A percentile compares a stretch with the other conserved stretches of the same genome.
These are phyloP conservation scores for Micropoecilia bifurca DNA, from an alignment of 2,797 vertebrate species.

Conservation along the genomic window DNA sequence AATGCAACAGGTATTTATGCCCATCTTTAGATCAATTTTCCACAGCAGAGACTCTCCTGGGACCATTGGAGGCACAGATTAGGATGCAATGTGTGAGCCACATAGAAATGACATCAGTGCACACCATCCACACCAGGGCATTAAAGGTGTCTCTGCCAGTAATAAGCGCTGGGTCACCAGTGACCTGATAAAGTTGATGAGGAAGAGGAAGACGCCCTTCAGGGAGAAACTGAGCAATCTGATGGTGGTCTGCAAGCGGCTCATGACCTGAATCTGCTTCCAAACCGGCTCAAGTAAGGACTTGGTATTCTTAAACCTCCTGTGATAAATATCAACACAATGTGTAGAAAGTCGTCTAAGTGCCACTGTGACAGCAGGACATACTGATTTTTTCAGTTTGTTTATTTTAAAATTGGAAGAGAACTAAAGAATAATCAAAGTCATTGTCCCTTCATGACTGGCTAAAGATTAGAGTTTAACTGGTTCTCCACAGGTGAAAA, in stretches of 20 bases:
- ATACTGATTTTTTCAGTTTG: no score
- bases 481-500: no score
- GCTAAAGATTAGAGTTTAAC: not conserved
- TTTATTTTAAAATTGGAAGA: not conserved
- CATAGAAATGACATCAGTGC: not conserved
- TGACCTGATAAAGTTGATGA: constrained; percentile 2
- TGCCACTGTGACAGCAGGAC: not conserved
- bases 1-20: not conserved
- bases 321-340: not conserved
- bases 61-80: not conserved
- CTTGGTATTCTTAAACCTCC: not conserved
- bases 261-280: not conserved
- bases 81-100: not conserved
- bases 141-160: not conserved
- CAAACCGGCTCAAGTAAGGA: not conserved
- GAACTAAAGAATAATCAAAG: not conserved
- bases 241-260: not conserved
- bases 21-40: not conserved
- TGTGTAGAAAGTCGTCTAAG: not conserved
- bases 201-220: not conserved
- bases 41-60: not conserved
- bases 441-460: no score
- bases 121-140: not conserved
- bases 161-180: constrained; percentile 6
- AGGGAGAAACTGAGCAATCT: not conserved